phyloP scores from a whole-genome alignment of 2,113 vertebrate species.

The Ovibos moschatus region DNA sequence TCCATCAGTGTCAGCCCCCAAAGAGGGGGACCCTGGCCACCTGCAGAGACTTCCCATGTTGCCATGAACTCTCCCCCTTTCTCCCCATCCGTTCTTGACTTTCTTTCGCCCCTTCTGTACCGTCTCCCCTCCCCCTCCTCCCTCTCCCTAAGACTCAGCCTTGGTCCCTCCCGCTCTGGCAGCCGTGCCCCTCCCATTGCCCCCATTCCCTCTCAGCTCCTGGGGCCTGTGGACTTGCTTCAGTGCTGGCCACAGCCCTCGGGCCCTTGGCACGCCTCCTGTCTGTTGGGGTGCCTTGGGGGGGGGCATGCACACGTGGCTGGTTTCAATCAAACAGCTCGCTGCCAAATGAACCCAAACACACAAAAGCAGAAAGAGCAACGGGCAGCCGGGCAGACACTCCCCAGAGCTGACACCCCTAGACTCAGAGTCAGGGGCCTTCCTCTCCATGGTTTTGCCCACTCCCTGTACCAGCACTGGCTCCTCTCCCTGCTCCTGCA shows the following conservation, averaged over 20 bases:
- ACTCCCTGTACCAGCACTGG: not conserved
- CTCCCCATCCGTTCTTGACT: not conserved
- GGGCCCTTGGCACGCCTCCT: not conserved
- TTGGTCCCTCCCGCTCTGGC: not conserved
- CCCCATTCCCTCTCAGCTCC: not conserved
- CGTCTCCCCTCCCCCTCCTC: not conserved
- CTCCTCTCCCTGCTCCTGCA: not conserved
- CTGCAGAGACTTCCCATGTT: not conserved
- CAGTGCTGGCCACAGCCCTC: not conserved
- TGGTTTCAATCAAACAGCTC: not conserved
- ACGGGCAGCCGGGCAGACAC: not conserved
- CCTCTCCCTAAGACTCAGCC: not conserved
- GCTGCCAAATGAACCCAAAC: not conserved
- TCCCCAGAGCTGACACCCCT: not conserved
- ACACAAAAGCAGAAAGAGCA: not conserved
- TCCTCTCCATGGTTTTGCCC: not conserved
- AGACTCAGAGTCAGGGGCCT: not conserved
- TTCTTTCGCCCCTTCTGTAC: not conserved
- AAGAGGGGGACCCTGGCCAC: not conserved
- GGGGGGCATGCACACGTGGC: not conserved
- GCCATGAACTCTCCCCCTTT: accelerated
- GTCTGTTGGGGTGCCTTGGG: not conserved
- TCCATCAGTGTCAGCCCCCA: not conserved
- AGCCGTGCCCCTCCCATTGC: not conserved
- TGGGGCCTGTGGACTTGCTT: not conserved